Evolutionary conservation across 2,888 invertebrate genomes (phyloP).

Genomic region (Margaritifera margaritifera): DNA sequence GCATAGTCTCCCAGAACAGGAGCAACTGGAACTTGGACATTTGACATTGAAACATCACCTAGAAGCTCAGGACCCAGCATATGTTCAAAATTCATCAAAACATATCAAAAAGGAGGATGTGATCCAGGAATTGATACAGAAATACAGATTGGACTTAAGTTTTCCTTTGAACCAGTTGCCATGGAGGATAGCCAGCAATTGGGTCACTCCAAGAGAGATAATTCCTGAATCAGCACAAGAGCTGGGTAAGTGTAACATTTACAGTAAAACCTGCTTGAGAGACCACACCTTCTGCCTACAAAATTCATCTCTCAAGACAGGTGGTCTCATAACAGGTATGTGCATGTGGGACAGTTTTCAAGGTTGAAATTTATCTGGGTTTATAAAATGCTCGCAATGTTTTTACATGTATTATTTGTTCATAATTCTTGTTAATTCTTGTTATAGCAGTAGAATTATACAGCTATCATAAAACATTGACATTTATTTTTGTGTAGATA

Average conservation of each 20-base stretch:
- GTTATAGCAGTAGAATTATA: too few species aligned
- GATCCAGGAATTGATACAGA: constrained; percentile 38
- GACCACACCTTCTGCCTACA: too few species aligned
- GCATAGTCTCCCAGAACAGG: constrained; percentile 13
- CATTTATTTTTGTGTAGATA: too few species aligned
- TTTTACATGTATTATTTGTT: too few species aligned
- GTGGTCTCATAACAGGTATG: not conserved
- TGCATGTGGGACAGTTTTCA: too few species aligned
- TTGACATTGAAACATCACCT: constrained; percentile 10
- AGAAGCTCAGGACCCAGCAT: constrained; percentile 13
- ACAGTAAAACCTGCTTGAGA: too few species aligned
- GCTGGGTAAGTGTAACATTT: constrained; percentile 43
- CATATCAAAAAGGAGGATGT: constrained; percentile 22
- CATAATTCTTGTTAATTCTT: too few species aligned
- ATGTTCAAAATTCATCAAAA: constrained; percentile 6
- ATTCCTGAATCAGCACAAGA: constrained; percentile 62
- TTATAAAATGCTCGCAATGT: too few species aligned
- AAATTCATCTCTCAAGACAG: too few species aligned
- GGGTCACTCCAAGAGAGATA: constrained; percentile 65
- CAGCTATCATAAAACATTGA: too few species aligned
- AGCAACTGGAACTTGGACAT: constrained; percentile 11
- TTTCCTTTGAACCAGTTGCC: constrained; percentile 42
- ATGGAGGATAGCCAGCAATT: constrained; percentile 66
- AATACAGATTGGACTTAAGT: constrained; percentile 40
- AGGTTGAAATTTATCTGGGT: too few species aligned